Evolutionary conservation across 2,113 vertebrate genomes (phyloP).

Genomic region (Trematocara unimaculatum): DNA sequence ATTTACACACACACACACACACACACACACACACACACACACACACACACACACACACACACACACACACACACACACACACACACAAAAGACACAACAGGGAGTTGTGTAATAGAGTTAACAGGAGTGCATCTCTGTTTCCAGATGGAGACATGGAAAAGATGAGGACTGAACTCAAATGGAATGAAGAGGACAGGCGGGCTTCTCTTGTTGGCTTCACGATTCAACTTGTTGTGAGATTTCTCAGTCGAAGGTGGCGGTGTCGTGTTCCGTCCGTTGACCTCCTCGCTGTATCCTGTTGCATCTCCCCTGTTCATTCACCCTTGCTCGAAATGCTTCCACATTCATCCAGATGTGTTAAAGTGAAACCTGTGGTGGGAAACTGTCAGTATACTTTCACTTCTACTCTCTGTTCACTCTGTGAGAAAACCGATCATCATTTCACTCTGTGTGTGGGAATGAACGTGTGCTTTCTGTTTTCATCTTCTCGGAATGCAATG

Average conservation of each 20-base stretch:
- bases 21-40: background rate
- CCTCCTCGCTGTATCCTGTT: background rate
- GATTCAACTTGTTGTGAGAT: background rate
- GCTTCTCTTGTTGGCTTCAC: background rate
- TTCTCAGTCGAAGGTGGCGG: background rate
- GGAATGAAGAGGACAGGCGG: background rate
- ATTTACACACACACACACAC: background rate
- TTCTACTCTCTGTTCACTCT: background rate
- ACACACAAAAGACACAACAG: background rate
- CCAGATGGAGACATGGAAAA: conserved; percentile 20
- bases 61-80: background rate
- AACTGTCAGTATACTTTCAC: background rate
- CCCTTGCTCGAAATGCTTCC: background rate
- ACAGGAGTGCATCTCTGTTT: conserved; percentile 10
- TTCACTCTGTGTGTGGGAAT: background rate
- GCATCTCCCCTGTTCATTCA: background rate
- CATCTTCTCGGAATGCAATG: background rate
- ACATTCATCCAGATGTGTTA: background rate
- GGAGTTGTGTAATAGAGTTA: conserved; percentile 40
- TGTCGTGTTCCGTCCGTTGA: background rate
- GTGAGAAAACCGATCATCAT: background rate
- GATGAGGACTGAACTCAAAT: background rate
- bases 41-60: background rate
- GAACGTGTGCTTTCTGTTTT: background rate
- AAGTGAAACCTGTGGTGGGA: background rate